phyloP scores from a whole-genome alignment of 2,113 vertebrate genomes.

The Gadus chalcogrammus region DNA sequence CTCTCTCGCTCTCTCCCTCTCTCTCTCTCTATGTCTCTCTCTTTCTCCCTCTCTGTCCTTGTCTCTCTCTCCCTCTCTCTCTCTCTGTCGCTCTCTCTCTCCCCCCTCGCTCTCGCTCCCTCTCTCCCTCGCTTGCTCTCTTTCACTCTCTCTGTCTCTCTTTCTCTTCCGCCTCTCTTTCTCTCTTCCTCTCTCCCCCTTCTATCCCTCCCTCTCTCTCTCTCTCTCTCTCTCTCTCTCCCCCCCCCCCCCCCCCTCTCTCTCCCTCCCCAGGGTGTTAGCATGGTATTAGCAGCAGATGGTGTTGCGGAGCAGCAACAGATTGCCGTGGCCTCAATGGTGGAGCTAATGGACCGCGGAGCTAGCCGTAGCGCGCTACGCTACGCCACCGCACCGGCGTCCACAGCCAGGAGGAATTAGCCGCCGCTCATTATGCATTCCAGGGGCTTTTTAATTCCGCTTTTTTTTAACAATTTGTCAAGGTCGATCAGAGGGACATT shows the following conservation, averaged over 20 bases:
- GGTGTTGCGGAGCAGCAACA: slow-evolving; percentile 58
- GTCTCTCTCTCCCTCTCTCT: too few species aligned
- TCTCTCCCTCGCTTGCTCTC: slow-evolving; percentile 15
- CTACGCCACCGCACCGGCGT: slow-evolving; percentile 29
- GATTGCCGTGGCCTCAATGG: slow-evolving; percentile 50
- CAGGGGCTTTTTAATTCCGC: slow-evolving; percentile 25
- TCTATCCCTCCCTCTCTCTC: too few species aligned
- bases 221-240: too few species aligned
- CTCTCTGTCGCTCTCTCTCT: too few species aligned
- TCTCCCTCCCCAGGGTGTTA: slow-evolving; percentile 10
- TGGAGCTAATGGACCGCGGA: slow-evolving; percentile 50
- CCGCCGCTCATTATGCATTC: slow-evolving; percentile 43
- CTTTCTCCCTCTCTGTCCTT: too few species aligned
- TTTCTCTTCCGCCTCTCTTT: slow-evolving; percentile 10
- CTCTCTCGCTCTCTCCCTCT: not conserved
- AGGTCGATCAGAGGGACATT: too few species aligned
- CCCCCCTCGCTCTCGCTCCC: not conserved
- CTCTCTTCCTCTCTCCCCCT: slow-evolving; percentile 8
- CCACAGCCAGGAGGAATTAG: slow-evolving; percentile 34
- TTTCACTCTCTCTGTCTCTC: slow-evolving; percentile 12
- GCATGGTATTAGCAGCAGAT: slow-evolving; percentile 57
- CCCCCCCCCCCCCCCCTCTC: not conserved
- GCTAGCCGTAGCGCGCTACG: slow-evolving; percentile 2
- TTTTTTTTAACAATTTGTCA: too few species aligned
- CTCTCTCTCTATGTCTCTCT: too few species aligned